Evolutionary conservation across 2,113 vertebrate species (phyloP).

Genomic region (Falcunculus frontatus): DNA sequence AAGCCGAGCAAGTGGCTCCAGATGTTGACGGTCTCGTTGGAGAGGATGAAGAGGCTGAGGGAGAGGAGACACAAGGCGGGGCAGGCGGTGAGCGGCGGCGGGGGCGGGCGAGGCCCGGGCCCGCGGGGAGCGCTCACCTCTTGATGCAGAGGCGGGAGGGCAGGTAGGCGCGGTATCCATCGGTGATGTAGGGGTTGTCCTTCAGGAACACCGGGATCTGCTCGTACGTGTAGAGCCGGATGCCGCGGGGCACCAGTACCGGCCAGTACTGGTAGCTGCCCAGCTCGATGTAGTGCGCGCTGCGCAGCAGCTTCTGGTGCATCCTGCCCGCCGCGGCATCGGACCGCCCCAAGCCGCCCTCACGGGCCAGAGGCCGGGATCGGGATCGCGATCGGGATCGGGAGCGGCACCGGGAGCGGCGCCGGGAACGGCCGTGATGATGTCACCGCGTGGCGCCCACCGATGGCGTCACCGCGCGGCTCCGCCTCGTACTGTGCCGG

Average conservation of each 20-base stretch:
- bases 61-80: background rate
- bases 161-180: constrained; percentile 93
- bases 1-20: constrained; percentile 95
- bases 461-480: background rate
- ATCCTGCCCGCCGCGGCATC: constrained; percentile 62
- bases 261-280: constrained; percentile 96
- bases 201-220: constrained; percentile 89
- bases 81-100: background rate
- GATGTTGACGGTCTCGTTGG: constrained; percentile 93
- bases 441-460: background rate
- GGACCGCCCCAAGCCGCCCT: background rate
- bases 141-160: constrained; percentile 90
- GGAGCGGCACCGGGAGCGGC: background rate
- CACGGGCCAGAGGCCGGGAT: background rate
- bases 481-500: background rate
- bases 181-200: constrained; percentile 95
- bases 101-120: too few species aligned
- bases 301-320: constrained; percentile 89
- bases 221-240: constrained; percentile 91
- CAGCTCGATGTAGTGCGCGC: constrained; percentile 89
- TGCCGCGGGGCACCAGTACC: constrained; percentile 88
- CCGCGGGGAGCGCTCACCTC: constrained; percentile 71
- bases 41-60: constrained; percentile 89
- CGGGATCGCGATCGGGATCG: fast-evolving
- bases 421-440: background rate